These are phyloP conservation scores for Chrysina gloriosa DNA, from an alignment of 2,888 invertebrate genomes.

Conservation along the genomic window DNA sequence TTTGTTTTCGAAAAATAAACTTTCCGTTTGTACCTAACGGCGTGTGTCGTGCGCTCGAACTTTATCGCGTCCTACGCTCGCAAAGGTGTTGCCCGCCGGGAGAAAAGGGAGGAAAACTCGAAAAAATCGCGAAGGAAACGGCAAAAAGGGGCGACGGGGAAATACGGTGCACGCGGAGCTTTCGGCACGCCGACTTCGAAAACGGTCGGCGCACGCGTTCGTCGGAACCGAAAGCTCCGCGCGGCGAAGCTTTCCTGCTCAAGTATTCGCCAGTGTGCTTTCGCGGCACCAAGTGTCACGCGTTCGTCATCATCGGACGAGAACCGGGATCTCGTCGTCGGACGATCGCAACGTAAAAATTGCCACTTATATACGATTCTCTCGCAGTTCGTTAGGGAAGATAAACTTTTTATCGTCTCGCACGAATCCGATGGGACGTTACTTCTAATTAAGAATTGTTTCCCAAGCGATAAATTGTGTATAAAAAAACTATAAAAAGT, in stretches of 20 bases:
- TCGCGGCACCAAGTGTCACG: slow-evolving; percentile 32
- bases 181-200: neutral
- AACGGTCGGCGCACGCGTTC: slow-evolving; percentile 26
- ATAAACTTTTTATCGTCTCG: neutral
- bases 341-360: neutral
- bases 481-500: neutral
- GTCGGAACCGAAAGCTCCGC: slow-evolving; percentile 1
- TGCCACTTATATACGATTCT: neutral
- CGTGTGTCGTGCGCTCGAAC: no score
- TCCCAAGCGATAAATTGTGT: neutral
- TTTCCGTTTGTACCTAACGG: no score
- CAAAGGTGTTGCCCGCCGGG: no score
- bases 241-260: neutral
- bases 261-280: slow-evolving; percentile 33
- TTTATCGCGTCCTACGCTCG: no score
- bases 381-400: neutral
- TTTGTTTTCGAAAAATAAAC: no score
- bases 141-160: slow-evolving; percentile 9
- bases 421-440: neutral
- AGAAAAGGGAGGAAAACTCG: no score
- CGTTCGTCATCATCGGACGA: neutral
- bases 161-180: neutral
- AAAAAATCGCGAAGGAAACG: slow-evolving; percentile 5
- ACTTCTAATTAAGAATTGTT: neutral
- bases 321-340: slow-evolving; percentile 6